phyloP scores from a whole-genome alignment of 2,888 invertebrate genomes.

The Caradrina clavipalpis region DNA sequence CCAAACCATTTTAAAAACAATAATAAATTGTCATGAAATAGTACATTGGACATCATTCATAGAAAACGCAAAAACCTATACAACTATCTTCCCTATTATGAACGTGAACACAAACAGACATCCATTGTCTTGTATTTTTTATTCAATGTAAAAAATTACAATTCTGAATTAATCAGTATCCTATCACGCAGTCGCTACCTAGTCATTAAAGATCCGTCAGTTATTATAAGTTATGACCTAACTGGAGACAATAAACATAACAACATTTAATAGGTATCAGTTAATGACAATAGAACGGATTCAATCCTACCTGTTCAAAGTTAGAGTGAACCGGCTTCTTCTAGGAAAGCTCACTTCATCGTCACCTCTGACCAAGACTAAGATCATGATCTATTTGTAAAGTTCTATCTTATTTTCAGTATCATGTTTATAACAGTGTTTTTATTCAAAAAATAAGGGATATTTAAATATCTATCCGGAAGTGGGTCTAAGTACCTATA shows the following conservation, averaged over 20 bases:
- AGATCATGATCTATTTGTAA: no score
- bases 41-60: background rate
- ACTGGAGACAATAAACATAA: conserved; percentile 21
- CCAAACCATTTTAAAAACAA: background rate
- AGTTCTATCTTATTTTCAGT: no score
- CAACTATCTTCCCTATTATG: background rate
- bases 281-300: background rate
- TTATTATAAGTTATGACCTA: conserved; percentile 18
- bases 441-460: no score
- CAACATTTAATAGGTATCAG: background rate
- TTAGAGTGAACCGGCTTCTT: no score
- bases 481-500: no score
- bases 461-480: no score
- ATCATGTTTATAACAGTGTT: no score
- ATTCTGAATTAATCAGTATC: conserved; percentile 32
- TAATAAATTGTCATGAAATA: background rate
- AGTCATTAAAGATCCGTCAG: background rate
- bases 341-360: no score
- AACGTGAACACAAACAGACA: conserved; percentile 5
- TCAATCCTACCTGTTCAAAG: no score
- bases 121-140: conserved; percentile 22
- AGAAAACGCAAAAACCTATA: background rate
- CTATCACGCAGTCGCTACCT: conserved; percentile 15
- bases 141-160: conserved; percentile 8
- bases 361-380: no score